Evolutionary conservation across 1,140 invertebrate genomes (phyloP), one percentile per base, ranked within the genome.

Genomic region (Bicyclus anynana): DNA sequence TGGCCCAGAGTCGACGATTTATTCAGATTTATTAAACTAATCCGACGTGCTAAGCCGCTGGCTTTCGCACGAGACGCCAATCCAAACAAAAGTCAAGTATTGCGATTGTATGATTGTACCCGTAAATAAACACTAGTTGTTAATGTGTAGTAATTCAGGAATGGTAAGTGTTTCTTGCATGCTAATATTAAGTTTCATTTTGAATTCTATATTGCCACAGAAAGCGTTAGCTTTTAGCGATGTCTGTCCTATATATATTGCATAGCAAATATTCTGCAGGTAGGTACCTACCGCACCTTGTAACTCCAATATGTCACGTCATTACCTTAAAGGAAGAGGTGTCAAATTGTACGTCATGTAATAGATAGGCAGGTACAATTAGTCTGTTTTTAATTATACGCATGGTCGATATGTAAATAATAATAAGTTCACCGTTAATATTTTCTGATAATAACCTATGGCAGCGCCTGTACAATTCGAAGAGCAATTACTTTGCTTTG

Each of bases 21-120:
- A 82, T 84, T 77, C 72, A 72, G 80, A 78, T 85, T 84, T 77
- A 75, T 74, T 68, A 56, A 46, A 62, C 67, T 80, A 80, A 83
- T 80, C 67, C 69, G 77, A 81, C 75, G 68, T 65, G 72, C 66
- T 79, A 80, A 82, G 74, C 76, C 68, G 51, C 60, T 53, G 56
- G 72, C 58, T 73, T 77, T 74, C 64, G 69, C 70, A 75, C 69
- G 72, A 74, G 61, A 69, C 53, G 71, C 59, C 59, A 72, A 53
- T 67, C 60, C 56, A 67, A 64, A 70, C 54, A 68, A 18, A 52
- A 76, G 59, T 75, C 67, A 76, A 74, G 72, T 75, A 65, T 53
- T 54, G 13, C 29, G 55, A 62, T 29, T 27, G 46, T 49, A 44
- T 17, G 55, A 62, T 29, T 27, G 46, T 46, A 37, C 59, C 48